Percentiles rank a stretch among this genome's conserved stretches.
Conservation (phyloP, 2,113 vertebrate genomes). For the Ia io region DNA sequence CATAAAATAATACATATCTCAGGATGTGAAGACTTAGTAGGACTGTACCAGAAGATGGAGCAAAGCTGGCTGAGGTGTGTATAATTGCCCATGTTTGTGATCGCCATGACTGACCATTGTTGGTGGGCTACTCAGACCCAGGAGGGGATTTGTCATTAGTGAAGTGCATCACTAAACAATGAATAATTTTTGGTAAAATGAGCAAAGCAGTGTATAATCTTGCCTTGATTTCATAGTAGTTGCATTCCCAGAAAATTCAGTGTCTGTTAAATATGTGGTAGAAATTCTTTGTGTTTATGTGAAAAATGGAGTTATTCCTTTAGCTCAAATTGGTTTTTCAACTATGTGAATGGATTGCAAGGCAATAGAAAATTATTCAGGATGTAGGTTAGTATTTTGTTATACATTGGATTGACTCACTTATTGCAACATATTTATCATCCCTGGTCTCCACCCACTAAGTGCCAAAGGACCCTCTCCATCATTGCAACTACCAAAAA, state of each 20-base stretch:
- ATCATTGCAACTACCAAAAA: not conserved
- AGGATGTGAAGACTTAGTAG: not conserved
- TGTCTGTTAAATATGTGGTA: not conserved
- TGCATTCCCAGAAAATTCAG: not conserved
- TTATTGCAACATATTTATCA: not conserved
- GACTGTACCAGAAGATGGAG: not conserved
- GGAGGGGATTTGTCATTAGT: not conserved
- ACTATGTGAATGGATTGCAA: not conserved
- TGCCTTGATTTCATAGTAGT: not conserved
- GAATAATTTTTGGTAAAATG: not conserved
- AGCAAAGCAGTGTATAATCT: not conserved
- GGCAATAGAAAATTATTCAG: constrained; percentile 8
- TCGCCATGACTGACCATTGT: not conserved
- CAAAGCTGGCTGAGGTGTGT: not conserved
- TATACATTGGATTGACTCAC: not conserved
- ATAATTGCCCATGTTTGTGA: fast-evolving
- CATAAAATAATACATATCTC: not conserved
- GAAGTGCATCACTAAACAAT: not conserved
- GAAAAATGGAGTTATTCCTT: not conserved
- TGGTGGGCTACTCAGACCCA: not conserved
- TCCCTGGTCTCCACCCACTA: not conserved
- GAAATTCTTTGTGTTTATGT: not conserved
- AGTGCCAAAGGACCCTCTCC: not conserved
- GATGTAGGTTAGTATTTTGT: not conserved
- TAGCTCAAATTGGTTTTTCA: not conserved